These are phyloP conservation scores for Calonectris borealis DNA, from an alignment of 2,113 vertebrate species.

Conservation along the genomic window DNA sequence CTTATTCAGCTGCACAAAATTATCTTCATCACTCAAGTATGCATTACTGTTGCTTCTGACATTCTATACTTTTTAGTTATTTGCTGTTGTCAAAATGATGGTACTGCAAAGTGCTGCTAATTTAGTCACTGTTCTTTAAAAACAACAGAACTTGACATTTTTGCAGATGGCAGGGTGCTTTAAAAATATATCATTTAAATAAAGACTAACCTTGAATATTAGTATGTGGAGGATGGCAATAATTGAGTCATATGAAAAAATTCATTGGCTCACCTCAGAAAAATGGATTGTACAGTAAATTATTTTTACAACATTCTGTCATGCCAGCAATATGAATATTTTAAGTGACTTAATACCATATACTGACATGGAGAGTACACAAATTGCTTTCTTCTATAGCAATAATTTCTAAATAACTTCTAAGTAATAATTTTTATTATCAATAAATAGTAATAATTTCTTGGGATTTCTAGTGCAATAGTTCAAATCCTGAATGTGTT, in stretches of 20 bases:
- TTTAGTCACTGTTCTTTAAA: constrained; percentile 56
- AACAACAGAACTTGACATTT: constrained; percentile 68
- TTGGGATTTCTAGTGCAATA: background rate
- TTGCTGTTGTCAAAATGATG: constrained; percentile 36
- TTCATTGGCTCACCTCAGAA: background rate
- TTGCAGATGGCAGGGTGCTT: constrained; percentile 58
- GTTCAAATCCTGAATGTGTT: background rate
- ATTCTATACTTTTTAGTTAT: background rate
- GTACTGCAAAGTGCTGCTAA: constrained; percentile 32
- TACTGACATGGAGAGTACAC: background rate
- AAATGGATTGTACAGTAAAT: constrained; percentile 15
- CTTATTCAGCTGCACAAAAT: constrained; percentile 91
- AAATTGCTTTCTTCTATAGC: background rate
- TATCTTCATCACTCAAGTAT: constrained; percentile 87
- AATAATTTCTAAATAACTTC: background rate
- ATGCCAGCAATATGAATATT: background rate
- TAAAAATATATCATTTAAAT: constrained; percentile 59
- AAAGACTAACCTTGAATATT: constrained; percentile 49
- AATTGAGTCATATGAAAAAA: constrained; percentile 38
- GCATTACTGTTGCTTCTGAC: background rate
- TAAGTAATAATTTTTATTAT: background rate
- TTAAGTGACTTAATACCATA: background rate
- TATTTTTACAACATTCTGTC: constrained; percentile 27
- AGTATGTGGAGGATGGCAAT: constrained; percentile 39
- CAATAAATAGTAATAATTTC: background rate